phyloP scores from a whole-genome alignment of 2,797 vertebrate genomes.

The Diplodus puntazzo region DNA sequence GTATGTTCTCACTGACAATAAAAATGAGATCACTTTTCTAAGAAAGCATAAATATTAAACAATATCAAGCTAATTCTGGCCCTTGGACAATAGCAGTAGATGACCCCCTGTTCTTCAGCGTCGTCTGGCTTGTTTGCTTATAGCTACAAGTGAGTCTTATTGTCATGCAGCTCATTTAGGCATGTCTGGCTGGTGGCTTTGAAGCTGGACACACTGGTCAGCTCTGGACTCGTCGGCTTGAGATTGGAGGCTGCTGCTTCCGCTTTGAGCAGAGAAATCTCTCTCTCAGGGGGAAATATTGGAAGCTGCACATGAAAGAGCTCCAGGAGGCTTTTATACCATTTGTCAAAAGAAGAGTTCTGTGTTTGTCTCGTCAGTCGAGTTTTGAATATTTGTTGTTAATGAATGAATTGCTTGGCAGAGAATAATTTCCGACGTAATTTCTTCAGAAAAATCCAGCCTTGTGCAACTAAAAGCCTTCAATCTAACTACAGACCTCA shows the following conservation, averaged over 20 bases:
- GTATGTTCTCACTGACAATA: no score
- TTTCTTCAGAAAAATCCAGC: background rate
- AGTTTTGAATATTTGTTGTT: background rate
- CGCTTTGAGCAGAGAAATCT: conserved; percentile 38
- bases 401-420: background rate
- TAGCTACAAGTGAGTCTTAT: conserved; percentile 36
- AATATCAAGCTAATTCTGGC: no score
- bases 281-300: conserved; percentile 30
- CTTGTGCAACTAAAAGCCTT: conserved; percentile 10
- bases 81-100: no score
- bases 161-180: conserved; percentile 55
- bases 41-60: no score
- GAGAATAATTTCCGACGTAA: background rate
- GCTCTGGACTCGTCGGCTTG: conserved; percentile 23
- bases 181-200: conserved; percentile 39
- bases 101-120: background rate
- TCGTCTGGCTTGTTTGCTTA: conserved; percentile 9
- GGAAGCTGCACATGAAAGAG: conserved; percentile 39
- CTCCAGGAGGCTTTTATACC: conserved; percentile 33
- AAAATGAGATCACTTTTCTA: no score
- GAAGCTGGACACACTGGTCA: conserved; percentile 37
- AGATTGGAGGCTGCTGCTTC: conserved; percentile 45
- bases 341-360: conserved; percentile 12
- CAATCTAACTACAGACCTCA: conserved; percentile 27
- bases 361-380: conserved; percentile 16